A percentile compares a stretch with the other conserved stretches of the same genome.
Evolutionary conservation across 2,113 vertebrate genomes (phyloP).

Genomic region (Rhipidura dahli): DNA sequence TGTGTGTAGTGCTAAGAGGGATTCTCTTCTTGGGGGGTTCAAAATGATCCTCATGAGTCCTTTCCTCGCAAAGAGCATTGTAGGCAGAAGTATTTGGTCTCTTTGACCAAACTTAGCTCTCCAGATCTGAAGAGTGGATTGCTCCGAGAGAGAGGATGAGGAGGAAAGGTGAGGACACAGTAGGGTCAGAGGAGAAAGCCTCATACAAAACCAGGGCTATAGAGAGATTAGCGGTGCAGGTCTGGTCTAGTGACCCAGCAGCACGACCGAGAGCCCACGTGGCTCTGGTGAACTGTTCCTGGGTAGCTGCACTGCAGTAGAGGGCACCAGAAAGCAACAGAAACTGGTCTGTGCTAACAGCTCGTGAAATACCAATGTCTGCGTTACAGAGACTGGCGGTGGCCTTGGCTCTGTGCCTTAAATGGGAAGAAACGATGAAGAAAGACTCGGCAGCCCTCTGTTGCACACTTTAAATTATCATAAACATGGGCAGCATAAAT

Average conservation of each 20-base stretch:
- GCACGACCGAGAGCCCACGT: fast-evolving
- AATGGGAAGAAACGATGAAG: not conserved
- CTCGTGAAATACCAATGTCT: fast-evolving
- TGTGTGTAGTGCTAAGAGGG: not conserved
- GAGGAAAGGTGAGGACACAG: fast-evolving
- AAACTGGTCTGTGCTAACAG: not conserved
- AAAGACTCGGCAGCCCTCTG: not conserved
- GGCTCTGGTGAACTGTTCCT: not conserved
- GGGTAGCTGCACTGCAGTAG: not conserved
- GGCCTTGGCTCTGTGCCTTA: not conserved
- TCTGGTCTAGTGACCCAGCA: not conserved
- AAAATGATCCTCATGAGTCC: not conserved
- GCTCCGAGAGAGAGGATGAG: not conserved
- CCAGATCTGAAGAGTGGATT: not conserved
- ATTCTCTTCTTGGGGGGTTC: not conserved
- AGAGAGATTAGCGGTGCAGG: fast-evolving
- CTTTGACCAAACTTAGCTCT: not conserved
- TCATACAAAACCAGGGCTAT: not conserved
- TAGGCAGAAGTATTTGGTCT: not conserved
- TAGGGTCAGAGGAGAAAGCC: not conserved
- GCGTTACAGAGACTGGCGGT: not conserved
- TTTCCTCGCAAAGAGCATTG: fast-evolving
- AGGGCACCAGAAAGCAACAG: slow-evolving; percentile 45
- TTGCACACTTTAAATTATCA: fast-evolving
- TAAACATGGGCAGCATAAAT: fast-evolving